A percentile compares a stretch with the other conserved stretches of the same genome.
phyloP scores from a whole-genome alignment of 2,888 invertebrate species.

The Biston stratarius region DNA sequence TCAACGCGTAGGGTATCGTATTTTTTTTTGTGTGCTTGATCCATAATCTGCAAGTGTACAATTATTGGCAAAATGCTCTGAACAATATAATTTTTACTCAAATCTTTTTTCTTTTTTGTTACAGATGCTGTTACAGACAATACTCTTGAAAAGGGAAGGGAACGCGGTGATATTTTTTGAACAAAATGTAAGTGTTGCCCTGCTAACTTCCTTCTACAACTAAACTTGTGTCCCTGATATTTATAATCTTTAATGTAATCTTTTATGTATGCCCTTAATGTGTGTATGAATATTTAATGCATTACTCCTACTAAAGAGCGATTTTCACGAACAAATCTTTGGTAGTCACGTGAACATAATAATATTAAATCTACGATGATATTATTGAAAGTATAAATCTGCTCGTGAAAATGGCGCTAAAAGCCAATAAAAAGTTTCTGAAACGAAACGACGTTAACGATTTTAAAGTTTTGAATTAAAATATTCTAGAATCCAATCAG shows the following conservation, averaged over 20 bases:
- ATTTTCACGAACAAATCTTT: slow-evolving; percentile 10
- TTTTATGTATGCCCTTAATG: slow-evolving; percentile 23
- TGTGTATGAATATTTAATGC: slow-evolving; percentile 23
- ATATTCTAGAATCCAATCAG: background rate
- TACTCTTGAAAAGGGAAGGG: slow-evolving; percentile 61
- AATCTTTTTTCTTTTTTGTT: slow-evolving; percentile 58
- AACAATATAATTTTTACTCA: no score
- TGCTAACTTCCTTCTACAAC: background rate
- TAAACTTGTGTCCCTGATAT: slow-evolving; percentile 1
- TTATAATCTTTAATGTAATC: slow-evolving; percentile 19
- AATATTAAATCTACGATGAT: background rate
- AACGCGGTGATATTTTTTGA: slow-evolving; percentile 71
- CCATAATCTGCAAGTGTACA: no score
- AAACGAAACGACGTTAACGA: background rate
- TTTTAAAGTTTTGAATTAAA: background rate
- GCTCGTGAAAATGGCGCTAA: background rate
- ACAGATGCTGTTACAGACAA: slow-evolving; percentile 78
- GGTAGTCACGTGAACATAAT: background rate
- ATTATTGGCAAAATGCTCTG: no score
- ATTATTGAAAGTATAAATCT: no score
- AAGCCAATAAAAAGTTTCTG: background rate
- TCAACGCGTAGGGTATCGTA: no score
- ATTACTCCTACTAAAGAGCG: slow-evolving; percentile 15
- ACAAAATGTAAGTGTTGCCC: slow-evolving; percentile 73
- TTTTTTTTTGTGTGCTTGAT: no score